Conservation (phyloP, 2,888 invertebrate genomes). For the Tipula confusa region DNA sequence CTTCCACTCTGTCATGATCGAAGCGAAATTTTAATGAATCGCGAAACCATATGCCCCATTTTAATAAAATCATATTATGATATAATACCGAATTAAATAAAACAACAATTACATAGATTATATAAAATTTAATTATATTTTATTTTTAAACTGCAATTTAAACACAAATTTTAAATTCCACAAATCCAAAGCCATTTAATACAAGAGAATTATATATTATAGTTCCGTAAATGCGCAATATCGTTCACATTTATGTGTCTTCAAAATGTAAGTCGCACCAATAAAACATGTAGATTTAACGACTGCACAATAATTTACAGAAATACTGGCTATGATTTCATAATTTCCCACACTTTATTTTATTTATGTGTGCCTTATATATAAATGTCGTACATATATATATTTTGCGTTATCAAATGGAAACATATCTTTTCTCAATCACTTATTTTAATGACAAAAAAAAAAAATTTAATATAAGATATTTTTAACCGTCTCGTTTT, state of each 20-base stretch:
- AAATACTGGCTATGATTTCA: neutral
- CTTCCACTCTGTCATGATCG: neutral
- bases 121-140: neutral
- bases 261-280: neutral
- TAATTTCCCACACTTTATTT: neutral
- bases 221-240: conserved; percentile 3
- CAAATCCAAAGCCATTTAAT: neutral
- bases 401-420: neutral
- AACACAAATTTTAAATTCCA: neutral
- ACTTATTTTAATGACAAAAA: neutral
- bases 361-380: neutral
- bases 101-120: neutral
- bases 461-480: neutral
- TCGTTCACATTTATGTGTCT: neutral
- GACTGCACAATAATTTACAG: neutral
- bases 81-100: neutral
- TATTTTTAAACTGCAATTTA: neutral
- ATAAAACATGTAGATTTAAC: neutral
- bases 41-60: neutral
- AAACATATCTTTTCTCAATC: neutral
- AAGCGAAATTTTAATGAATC: neutral
- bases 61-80: neutral
- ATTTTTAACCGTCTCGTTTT: neutral
- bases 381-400: neutral
- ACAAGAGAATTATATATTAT: neutral